These are phyloP conservation scores for Pimephales promelas DNA, from an alignment of 2,113 vertebrate genomes.

Conservation along the genomic window DNA sequence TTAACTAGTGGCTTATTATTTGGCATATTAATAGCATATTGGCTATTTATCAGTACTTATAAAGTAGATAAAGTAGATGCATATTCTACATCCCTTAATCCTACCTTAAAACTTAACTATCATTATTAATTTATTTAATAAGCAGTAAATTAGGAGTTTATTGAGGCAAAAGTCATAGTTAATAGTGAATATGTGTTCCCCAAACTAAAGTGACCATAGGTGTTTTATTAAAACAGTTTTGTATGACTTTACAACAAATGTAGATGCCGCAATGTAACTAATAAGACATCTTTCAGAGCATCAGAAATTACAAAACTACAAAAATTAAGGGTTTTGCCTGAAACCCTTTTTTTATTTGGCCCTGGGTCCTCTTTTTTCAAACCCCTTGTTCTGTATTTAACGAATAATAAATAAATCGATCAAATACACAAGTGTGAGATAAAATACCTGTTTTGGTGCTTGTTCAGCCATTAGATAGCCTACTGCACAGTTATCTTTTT, in stretches of 20 bases:
- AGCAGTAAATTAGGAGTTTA: too few species aligned
- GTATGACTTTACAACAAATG: neutral
- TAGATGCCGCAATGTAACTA: neutral
- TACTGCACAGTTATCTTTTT: neutral
- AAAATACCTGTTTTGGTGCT: slow-evolving; percentile 8
- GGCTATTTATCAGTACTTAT: too few species aligned
- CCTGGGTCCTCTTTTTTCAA: slow-evolving; percentile 3
- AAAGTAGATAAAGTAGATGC: too few species aligned
- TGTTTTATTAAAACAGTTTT: neutral
- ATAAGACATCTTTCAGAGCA: neutral
- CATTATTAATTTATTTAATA: too few species aligned
- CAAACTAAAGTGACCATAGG: too few species aligned
- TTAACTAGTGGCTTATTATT: too few species aligned
- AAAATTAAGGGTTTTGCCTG: neutral
- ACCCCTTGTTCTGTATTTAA: neutral
- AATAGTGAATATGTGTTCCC: too few species aligned
- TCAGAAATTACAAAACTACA: neutral
- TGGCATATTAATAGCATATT: too few species aligned
- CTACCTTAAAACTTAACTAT: too few species aligned
- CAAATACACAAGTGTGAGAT: neutral
- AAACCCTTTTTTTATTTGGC: neutral
- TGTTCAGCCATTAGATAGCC: neutral
- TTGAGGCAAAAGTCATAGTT: too few species aligned
- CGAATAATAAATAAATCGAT: neutral
- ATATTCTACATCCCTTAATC: too few species aligned